Evolutionary conservation across 1,140 invertebrate genomes (phyloP), one percentile per base, ranked within the genome.

Genomic region (Eufriesea mexicana): DNA sequence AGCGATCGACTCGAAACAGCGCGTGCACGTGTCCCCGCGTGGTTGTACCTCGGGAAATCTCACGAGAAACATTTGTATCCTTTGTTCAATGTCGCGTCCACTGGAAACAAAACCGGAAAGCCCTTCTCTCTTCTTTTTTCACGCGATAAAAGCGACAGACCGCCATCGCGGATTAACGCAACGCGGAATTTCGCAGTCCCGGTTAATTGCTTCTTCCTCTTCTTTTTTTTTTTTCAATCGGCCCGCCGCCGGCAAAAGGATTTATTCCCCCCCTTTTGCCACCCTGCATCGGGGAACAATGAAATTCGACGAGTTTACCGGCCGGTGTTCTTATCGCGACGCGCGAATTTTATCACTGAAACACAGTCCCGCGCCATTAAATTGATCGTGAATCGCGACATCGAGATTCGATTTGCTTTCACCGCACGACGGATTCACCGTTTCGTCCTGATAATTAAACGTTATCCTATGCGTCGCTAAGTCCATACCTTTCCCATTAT

Each of bases 241-340:
- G 51, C 42, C n/a, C 47, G 47, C 47, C 42, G 51, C 59, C 28
- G 55, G 68, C 68, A 54, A 54, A 83, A 54, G 80, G 73, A 86
- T 83, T 86, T 86, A 86, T 86, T 83, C 83, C 55, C 45, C 28
- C 45, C 35, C 10, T 61, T 20, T 67, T 35, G 64, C n/a, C 62
- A 25, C 51, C 51, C 25, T 67, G 54, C 74, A 70, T 70, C 61
- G 55, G 64, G 67, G 75, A 86, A 86, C 83, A 86, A 86, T 87
- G 74, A 76, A 86, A 87, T 87, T 79, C 85, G 81, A 83, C 75
- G 86, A 83, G 59, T 87, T 79, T 79, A 75, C 75, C 64, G 35
- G n/a, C n/a, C 61, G 70, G 35, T 23, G 74, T 74, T 79, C 74
- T 87, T 86, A 86, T 87, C 86, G 64, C 45, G 35, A 74, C 47